These are phyloP conservation scores for Conops quadrifasciatus DNA, from an alignment of 2,888 invertebrate genomes.

Conservation along the genomic window DNA sequence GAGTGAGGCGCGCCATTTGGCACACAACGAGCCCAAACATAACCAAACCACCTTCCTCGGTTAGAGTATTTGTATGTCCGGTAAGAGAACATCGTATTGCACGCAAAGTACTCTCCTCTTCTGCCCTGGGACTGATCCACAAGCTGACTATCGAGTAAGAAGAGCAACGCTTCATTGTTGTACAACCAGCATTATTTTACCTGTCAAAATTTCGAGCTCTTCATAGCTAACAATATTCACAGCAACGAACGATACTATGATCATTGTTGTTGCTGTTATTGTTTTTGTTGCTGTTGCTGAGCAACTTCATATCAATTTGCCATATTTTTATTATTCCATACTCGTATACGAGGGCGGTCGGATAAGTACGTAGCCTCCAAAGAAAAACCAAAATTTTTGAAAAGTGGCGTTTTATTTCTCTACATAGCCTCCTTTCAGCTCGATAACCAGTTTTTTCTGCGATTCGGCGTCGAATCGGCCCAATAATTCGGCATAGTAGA, in stretches of 20 bases:
- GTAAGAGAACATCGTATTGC: neutral
- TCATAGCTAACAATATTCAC: neutral
- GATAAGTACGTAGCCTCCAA: too few species aligned
- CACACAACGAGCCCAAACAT: conserved; percentile 14
- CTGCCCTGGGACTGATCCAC: too few species aligned
- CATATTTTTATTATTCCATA: conserved; percentile 16
- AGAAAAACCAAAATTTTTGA: too few species aligned
- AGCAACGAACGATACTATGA: neutral
- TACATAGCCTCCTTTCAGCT: too few species aligned
- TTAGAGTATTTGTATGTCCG: neutral
- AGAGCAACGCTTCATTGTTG: neutral
- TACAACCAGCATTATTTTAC: conserved; percentile 27
- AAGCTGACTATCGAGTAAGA: too few species aligned
- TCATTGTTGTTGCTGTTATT: neutral
- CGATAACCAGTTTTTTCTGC: too few species aligned
- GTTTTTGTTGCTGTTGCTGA: conserved; percentile 1
- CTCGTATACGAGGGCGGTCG: neutral
- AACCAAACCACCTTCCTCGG: conserved; percentile 29
- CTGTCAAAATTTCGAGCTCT: conserved; percentile 29
- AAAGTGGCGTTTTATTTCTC: too few species aligned
- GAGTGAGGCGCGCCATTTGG: conserved; percentile 27
- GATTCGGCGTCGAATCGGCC: too few species aligned
- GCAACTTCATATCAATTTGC: conserved; percentile 21
- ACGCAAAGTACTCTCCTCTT: neutral
- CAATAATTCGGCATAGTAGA: too few species aligned